Conservation (phyloP, 2,888 invertebrate genomes). For the Chorisops tibialis region DNA sequence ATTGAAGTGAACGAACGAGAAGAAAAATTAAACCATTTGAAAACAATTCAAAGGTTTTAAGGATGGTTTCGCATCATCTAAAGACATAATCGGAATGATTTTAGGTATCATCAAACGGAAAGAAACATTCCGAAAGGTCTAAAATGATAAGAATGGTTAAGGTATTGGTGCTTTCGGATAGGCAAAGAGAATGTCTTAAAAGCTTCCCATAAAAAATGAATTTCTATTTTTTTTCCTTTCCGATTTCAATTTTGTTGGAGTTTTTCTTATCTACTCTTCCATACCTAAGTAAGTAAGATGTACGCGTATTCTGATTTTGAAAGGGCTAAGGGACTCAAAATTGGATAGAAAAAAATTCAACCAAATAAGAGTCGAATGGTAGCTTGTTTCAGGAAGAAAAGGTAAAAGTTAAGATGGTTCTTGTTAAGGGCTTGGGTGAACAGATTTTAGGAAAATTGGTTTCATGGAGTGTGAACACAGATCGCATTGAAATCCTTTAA, state of each 20-base stretch:
- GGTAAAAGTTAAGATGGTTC: constrained; percentile 20
- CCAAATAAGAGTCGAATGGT: no score
- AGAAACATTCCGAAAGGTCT: constrained; percentile 11
- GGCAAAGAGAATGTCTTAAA: constrained; percentile 15
- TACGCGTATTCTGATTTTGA: neutral
- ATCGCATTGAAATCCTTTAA: constrained; percentile 20
- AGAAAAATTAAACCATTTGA: constrained; percentile 15
- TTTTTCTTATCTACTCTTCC: neutral
- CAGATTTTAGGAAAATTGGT: constrained; percentile 24
- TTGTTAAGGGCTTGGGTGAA: constrained; percentile 9
- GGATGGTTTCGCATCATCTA: constrained; percentile 1
- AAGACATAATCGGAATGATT: constrained; percentile 21
- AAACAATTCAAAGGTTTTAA: constrained; percentile 20
- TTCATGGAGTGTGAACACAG: constrained; percentile 24
- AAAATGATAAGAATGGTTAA: constrained; percentile 13
- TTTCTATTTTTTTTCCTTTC: constrained; percentile 1
- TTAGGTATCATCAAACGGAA: constrained; percentile 21
- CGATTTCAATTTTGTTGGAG: constrained; percentile 23
- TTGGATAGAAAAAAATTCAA: constrained; percentile 1
- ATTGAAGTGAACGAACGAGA: neutral
- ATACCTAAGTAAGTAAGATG: no score
- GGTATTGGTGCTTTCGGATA: constrained; percentile 1
- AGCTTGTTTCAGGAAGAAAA: constrained; percentile 16
- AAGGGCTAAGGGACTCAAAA: neutral
- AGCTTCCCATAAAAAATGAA: constrained; percentile 16